Percentiles rank a stretch among this genome's conserved stretches.
These are phyloP conservation scores for Batillaria attramentaria DNA, from an alignment of 1,140 invertebrate species.

Conservation along the genomic window DNA sequence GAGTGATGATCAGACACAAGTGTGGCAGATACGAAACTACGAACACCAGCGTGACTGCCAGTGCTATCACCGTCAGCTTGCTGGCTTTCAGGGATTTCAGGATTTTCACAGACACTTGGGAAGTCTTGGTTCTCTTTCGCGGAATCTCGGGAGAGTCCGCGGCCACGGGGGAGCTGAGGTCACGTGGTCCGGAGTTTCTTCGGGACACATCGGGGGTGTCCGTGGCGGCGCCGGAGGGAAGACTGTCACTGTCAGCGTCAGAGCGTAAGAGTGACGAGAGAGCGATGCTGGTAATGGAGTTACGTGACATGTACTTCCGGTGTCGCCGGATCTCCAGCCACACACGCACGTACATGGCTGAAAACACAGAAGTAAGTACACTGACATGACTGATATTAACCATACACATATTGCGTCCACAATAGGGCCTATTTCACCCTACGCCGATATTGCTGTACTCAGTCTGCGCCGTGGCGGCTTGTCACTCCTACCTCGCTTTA, in stretches of 20 bases:
- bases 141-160: neutral
- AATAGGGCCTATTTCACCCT: too few relatives aligned
- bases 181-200: neutral
- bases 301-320: conserved; percentile 23
- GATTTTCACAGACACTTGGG: conserved; percentile 19
- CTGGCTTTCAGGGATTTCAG: conserved; percentile 29
- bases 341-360: conserved; percentile 25
- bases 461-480: too few relatives aligned
- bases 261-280: neutral
- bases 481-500: too few relatives aligned
- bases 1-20: conserved; percentile 29
- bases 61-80: conserved; percentile 39
- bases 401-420: too few relatives aligned
- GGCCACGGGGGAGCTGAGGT: neutral
- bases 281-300: neutral
- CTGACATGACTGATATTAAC: too few relatives aligned
- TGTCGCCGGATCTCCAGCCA: conserved; percentile 35
- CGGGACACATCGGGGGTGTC: neutral
- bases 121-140: neutral
- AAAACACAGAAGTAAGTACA: too few relatives aligned
- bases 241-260: neutral
- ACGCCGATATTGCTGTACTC: too few relatives aligned
- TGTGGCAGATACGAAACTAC: conserved; percentile 44
- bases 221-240: neutral
- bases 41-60: conserved; percentile 39